A percentile compares a stretch with the other conserved stretches of the same genome.
phyloP scores from a whole-genome alignment of 2,113 vertebrate species.

The Gila orcuttii region DNA sequence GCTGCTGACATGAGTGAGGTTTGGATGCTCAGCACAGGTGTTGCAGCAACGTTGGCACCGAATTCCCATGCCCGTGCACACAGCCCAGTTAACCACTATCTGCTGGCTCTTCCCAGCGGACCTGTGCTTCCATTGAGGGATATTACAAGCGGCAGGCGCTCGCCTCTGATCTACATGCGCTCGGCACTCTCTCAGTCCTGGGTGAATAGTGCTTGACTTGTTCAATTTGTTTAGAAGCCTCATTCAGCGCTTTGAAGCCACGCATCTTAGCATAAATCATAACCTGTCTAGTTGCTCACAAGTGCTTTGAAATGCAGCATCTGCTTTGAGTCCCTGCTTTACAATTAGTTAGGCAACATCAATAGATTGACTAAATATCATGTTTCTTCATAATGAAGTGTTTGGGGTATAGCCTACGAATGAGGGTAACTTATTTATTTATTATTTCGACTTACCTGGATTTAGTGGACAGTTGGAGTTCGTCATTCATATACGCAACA shows the following conservation, averaged over 20 bases:
- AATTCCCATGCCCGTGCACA: slow-evolving; percentile 69
- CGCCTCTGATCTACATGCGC: slow-evolving; percentile 78
- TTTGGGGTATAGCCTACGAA: slow-evolving; percentile 59
- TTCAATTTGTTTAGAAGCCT: slow-evolving; percentile 85
- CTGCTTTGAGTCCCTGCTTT: slow-evolving; percentile 81
- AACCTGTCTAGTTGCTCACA: slow-evolving; percentile 78
- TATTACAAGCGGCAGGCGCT: slow-evolving; percentile 80
- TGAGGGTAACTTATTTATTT: slow-evolving; percentile 29
- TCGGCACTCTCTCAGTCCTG: slow-evolving; percentile 77
- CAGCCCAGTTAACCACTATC: slow-evolving; percentile 69
- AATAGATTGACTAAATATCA: slow-evolving; percentile 78
- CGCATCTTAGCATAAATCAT: slow-evolving; percentile 85
- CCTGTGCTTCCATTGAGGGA: slow-evolving; percentile 75
- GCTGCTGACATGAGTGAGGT: slow-evolving; percentile 42
- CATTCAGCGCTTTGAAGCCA: slow-evolving; percentile 82
- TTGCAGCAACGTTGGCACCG: slow-evolving; percentile 74
- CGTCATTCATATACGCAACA: slow-evolving; percentile 48
- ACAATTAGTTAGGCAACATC: slow-evolving; percentile 82
- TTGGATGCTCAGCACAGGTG: slow-evolving; percentile 72
- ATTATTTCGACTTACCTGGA: slow-evolving; percentile 34
- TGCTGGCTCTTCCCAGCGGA: slow-evolving; percentile 71
- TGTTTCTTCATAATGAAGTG: slow-evolving; percentile 77
- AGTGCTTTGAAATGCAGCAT: slow-evolving; percentile 85
- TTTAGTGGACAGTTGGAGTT: slow-evolving; percentile 44
- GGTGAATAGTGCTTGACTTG: slow-evolving; percentile 85